Base-by-base conservation (phyloP, 1,140 invertebrate genomes). In the Leptinotarsa lineolata region DNA sequence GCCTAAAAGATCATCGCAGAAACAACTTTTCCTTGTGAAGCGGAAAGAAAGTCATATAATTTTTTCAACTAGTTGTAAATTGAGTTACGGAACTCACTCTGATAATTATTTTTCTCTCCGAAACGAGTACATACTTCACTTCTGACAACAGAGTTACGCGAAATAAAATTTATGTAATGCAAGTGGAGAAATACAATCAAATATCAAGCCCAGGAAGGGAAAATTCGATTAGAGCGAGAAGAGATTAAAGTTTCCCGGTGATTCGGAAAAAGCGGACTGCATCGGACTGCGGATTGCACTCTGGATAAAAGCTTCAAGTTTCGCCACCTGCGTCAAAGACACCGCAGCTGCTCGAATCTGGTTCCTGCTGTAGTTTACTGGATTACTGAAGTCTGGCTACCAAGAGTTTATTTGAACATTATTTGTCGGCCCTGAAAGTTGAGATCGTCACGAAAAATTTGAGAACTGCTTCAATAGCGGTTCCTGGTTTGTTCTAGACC, bases 221-320 rank as follows among this genome's bases (percentile, higher is more conserved):
- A 69, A 76, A 76, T 76, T 64, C 54, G 73, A 65, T 76, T 76
- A 73, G 16, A 61, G 70, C 75, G 65, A 67, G 45, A 67, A 73
- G 45, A 73, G 72, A 73, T 73, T 74, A 74, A 69, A 74, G 68
- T 69, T 30, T 60, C 45, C 68, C 68, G 75, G 71, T 74, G 75
- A 76, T 76, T 76, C 74, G 60, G 73, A 64, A 70, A 76, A 76
- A 76, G 70, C 74, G 75, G 75, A 76, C 72, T 76, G 65, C 68
- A 72, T 66, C 68, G 69, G 21, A 58, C 68, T 68, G 68, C 75
- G 73, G 72, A 76, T 76, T 76, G 72, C 70, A 76, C 73, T 76
- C 44, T 72, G 70, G 69, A 72, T 75, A 74, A 77, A 77, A 77
- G 76, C 73, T 64, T 45, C 44, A 59, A 69, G 30, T 70, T 58